Percentiles rank a stretch among this genome's conserved stretches.
Evolutionary conservation across 2,797 vertebrate species (phyloP).

Genomic region (Amblyraja radiata): DNA sequence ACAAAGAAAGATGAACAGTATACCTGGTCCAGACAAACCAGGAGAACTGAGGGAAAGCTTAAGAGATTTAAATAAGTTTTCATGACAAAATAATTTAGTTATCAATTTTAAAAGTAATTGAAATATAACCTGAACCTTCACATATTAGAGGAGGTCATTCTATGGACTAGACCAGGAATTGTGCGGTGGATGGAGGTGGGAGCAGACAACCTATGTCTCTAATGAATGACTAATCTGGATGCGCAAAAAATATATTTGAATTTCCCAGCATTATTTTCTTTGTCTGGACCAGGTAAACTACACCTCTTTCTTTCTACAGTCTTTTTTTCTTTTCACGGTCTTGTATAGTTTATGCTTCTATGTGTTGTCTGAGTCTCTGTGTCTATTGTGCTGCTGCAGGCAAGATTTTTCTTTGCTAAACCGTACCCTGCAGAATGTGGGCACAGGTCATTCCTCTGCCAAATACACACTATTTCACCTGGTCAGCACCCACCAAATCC

Average conservation of each 20-base stretch:
- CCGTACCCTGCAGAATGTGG: not conserved
- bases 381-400: too few relatives aligned
- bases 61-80: not conserved
- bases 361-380: too few relatives aligned
- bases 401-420: too few relatives aligned
- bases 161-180: too few relatives aligned
- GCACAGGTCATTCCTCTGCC: not conserved
- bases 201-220: too few relatives aligned
- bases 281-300: not conserved
- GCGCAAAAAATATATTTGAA: not conserved
- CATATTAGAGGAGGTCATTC: too few relatives aligned
- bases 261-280: not conserved
- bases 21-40: not conserved
- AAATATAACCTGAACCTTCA: not conserved
- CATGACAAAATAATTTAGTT: too few relatives aligned
- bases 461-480: not conserved
- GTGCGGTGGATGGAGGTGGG: too few relatives aligned
- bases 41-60: not conserved
- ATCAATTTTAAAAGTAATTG: not conserved
- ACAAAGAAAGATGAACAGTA: not conserved
- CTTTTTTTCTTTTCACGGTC: too few relatives aligned
- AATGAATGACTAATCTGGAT: too few relatives aligned
- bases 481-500: not conserved
- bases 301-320: too few relatives aligned
- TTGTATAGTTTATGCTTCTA: too few relatives aligned